Percentiles rank a stretch among this genome's conserved stretches.
Conservation (phyloP, 2,888 invertebrate species). For the Odontocerum albicorne region DNA sequence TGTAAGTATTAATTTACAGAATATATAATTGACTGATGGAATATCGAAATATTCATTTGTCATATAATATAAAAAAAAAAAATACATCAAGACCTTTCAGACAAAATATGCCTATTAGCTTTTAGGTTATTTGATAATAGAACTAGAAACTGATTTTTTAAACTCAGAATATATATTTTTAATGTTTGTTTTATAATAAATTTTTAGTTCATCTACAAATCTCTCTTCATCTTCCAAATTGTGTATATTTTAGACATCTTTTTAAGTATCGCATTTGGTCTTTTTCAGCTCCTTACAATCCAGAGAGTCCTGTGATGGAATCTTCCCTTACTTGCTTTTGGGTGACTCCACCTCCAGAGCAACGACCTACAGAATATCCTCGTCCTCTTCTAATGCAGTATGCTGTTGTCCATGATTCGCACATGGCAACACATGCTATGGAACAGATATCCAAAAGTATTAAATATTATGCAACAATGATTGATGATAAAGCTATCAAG, state of each 20-base stretch:
- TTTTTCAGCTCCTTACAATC: conserved; percentile 81
- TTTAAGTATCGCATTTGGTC: background rate
- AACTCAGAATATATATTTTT: too few relatives aligned
- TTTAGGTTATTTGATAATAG: too few relatives aligned
- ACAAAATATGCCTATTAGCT: too few relatives aligned
- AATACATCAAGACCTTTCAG: too few relatives aligned
- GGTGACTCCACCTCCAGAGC: conserved; percentile 96
- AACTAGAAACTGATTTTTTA: too few relatives aligned
- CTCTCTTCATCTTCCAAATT: too few relatives aligned
- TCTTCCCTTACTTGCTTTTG: conserved; percentile 87
- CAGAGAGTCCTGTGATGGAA: conserved; percentile 76
- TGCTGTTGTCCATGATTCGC: conserved; percentile 78
- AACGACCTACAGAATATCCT: conserved; percentile 88
- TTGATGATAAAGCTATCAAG: conserved; percentile 52
- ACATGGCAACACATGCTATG: conserved; percentile 77
- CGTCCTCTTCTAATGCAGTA: conserved; percentile 90
- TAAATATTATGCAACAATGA: conserved; percentile 74
- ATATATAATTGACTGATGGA: too few relatives aligned
- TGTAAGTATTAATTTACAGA: too few relatives aligned
- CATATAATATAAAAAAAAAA: too few relatives aligned
- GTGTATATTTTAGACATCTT: too few relatives aligned
- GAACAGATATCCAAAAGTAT: conserved; percentile 84
- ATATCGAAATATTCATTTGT: background rate
- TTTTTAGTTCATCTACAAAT: too few relatives aligned
- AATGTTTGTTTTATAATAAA: too few relatives aligned